These are phyloP conservation scores for Sylvicapra grimmia DNA, from an alignment of 2,113 vertebrate genomes.

Conservation along the genomic window DNA sequence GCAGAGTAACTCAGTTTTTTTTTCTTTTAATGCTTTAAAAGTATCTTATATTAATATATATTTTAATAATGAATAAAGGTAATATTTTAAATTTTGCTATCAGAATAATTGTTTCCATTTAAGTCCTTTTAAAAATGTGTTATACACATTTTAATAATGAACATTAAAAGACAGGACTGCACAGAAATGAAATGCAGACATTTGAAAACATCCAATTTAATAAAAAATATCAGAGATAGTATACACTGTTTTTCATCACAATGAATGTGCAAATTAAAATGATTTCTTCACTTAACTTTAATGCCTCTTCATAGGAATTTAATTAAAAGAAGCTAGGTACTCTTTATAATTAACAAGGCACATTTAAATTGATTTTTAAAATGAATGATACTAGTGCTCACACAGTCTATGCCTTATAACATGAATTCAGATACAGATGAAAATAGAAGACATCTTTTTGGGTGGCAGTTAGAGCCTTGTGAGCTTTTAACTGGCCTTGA, in stretches of 20 bases:
- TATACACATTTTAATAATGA: neutral
- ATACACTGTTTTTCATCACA: neutral
- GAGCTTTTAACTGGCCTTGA: constrained; percentile 25
- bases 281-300: neutral
- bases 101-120: neutral
- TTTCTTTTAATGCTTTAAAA: neutral
- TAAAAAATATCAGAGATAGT: neutral
- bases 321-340: neutral
- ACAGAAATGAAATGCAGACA: neutral
- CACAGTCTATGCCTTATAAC: neutral
- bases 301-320: neutral
- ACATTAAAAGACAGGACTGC: neutral
- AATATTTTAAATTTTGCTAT: neutral
- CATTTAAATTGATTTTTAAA: constrained; percentile 6
- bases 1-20: neutral
- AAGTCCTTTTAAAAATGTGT: neutral
- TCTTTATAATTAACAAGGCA: neutral
- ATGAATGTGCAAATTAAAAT: neutral
- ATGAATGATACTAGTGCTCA: neutral
- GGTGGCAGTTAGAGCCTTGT: neutral
- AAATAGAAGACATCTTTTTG: neutral
- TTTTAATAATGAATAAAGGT: neutral
- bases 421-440: neutral
- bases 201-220: neutral
- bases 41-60: neutral